Conservation (phyloP, 2,797 vertebrate genomes). For the Poeciliopsis paucimaculata region DNA sequence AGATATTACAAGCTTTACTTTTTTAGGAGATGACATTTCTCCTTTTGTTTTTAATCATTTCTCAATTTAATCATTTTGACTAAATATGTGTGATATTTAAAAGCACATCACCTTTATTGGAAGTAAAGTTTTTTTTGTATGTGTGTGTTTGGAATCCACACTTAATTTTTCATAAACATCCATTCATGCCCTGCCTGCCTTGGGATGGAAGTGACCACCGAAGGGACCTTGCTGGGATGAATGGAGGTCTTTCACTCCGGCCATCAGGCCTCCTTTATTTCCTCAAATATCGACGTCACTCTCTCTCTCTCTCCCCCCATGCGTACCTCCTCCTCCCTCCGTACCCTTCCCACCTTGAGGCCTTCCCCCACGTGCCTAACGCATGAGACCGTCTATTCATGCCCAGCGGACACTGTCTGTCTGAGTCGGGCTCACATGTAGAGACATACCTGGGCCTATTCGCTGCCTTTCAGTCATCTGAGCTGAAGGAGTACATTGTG, state of each 20-base stretch:
- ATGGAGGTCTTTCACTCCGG: conserved; percentile 78
- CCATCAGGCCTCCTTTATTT: conserved; percentile 67
- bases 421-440: conserved; percentile 34
- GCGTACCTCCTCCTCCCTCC: conserved; percentile 51
- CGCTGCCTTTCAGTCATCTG: conserved; percentile 23
- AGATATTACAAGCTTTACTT: neutral
- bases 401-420: conserved; percentile 66
- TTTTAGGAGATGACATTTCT: neutral
- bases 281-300: conserved; percentile 58
- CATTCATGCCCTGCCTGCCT: conserved; percentile 69
- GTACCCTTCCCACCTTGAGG: conserved; percentile 48
- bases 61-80: neutral
- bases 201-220: conserved; percentile 64
- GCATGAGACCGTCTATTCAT: conserved; percentile 79
- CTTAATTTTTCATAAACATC: conserved; percentile 66
- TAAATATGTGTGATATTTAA: neutral
- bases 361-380: conserved; percentile 52
- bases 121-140: conserved; percentile 8
- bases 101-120: conserved; percentile 12
- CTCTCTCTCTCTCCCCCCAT: conserved; percentile 21
- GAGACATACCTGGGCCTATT: conserved; percentile 34
- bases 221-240: conserved; percentile 71
- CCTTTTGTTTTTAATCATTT: neutral
- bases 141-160: conserved; percentile 24
- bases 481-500: conserved; percentile 6